A percentile compares a stretch with the other conserved stretches of the same genome.
phyloP scores from a whole-genome alignment of 2,888 invertebrate genomes.

The Pyrrhopygopsis socrates region DNA sequence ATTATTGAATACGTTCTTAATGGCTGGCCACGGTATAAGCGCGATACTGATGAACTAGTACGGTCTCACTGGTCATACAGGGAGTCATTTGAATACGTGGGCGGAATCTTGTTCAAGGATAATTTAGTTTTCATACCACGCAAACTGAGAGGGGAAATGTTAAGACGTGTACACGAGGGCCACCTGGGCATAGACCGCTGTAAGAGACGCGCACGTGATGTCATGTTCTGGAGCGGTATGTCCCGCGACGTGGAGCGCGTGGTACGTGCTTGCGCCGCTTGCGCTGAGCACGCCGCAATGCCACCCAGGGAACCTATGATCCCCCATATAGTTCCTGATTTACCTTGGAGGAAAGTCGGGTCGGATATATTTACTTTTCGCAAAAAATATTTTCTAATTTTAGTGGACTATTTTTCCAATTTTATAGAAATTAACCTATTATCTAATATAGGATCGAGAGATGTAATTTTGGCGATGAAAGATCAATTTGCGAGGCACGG shows the following conservation, averaged over 20 bases:
- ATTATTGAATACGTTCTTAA: background rate
- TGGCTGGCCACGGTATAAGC: background rate
- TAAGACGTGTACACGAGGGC: slow-evolving; percentile 82
- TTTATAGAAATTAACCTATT: slow-evolving; percentile 61
- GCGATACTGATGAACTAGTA: background rate
- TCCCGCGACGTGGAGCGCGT: slow-evolving; percentile 74
- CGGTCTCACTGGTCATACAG: background rate
- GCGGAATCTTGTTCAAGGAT: background rate
- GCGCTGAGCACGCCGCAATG: slow-evolving; percentile 45
- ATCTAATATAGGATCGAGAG: slow-evolving; percentile 6
- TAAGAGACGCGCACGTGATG: slow-evolving; percentile 83
- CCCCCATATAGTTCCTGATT: slow-evolving; percentile 35
- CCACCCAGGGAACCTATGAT: slow-evolving; percentile 65
- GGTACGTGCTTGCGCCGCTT: slow-evolving; percentile 77
- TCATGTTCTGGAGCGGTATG: slow-evolving; percentile 86
- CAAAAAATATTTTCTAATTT: slow-evolving; percentile 70
- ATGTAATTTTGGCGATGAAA: slow-evolving; percentile 61
- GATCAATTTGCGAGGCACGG: slow-evolving; percentile 71
- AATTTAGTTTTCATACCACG: background rate
- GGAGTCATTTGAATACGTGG: background rate
- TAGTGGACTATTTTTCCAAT: slow-evolving; percentile 67
- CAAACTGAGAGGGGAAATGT: slow-evolving; percentile 66
- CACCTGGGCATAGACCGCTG: slow-evolving; percentile 85
- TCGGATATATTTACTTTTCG: slow-evolving; percentile 5
- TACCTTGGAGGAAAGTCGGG: background rate